Evolutionary conservation across 1,140 invertebrate genomes (phyloP).

Genomic region (Hyphantria cunea): DNA sequence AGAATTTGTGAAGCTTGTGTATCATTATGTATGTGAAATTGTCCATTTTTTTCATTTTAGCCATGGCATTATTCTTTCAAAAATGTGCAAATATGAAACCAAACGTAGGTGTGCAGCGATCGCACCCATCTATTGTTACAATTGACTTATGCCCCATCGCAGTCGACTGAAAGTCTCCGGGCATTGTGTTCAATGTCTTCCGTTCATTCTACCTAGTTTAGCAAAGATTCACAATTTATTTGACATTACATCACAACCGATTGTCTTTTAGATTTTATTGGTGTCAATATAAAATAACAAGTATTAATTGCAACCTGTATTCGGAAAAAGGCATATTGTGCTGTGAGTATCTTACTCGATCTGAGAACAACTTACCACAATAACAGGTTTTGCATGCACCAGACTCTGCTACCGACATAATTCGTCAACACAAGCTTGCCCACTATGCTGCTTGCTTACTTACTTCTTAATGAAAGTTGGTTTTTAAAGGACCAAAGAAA

Average conservation of each 20-base stretch:
- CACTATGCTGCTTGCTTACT: background rate
- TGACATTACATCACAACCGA: constrained; percentile 9
- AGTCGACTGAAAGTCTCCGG: constrained; percentile 51
- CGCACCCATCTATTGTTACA: constrained; percentile 68
- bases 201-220: constrained; percentile 22
- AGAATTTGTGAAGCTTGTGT: too few species aligned
- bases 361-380: constrained; percentile 5
- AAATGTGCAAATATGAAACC: background rate
- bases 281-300: constrained; percentile 10
- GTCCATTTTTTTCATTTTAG: too few species aligned
- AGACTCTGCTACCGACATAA: constrained; percentile 23
- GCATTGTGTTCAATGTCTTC: constrained; percentile 52
- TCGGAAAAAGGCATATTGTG: constrained; percentile 13
- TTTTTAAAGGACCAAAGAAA: too few species aligned
- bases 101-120: constrained; percentile 24
- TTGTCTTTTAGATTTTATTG: constrained; percentile 3
- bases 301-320: too few species aligned
- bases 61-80: background rate
- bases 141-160: constrained; percentile 57
- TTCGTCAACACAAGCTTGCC: constrained; percentile 18
- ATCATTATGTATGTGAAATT: background rate
- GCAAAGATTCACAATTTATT: constrained; percentile 4
- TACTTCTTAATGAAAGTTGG: background rate
- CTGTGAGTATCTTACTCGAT: background rate
- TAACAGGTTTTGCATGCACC: constrained; percentile 36